A percentile compares a stretch with the other conserved stretches of the same genome.
Conservation (phyloP, 2,797 vertebrate species). For the Neosalanx taihuensis region DNA sequence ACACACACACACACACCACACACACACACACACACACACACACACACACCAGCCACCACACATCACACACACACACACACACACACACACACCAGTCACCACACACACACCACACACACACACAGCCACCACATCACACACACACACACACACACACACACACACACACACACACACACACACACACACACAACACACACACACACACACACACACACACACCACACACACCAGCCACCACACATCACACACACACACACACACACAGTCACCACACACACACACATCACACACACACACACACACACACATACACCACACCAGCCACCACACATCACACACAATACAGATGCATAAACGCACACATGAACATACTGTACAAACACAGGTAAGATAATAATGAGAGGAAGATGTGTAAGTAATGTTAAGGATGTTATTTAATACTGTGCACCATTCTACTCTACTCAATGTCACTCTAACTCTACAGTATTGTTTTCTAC, state of each 20-base stretch:
- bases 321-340: too few relatives aligned
- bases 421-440: not conserved
- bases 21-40: too few relatives aligned
- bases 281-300: too few relatives aligned
- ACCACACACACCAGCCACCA: too few relatives aligned
- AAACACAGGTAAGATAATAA: not conserved
- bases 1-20: too few relatives aligned
- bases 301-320: too few relatives aligned
- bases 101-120: not conserved
- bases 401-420: not conserved
- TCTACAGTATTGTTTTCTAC: too few relatives aligned
- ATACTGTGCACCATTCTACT: not conserved
- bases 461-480: not conserved
- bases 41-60: too few relatives aligned
- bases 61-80: too few relatives aligned
- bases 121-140: conserved; percentile 4
- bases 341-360: not conserved
- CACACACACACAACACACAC: not conserved
- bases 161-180: not conserved
- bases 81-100: too few relatives aligned
- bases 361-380: not conserved
- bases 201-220: not conserved
- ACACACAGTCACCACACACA: too few relatives aligned
- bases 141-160: not conserved
- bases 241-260: too few relatives aligned